These are phyloP conservation scores for Haliclona indistincta DNA, from an alignment of 37 sponge, comb jelly and placozoan species.

Conservation along the genomic window DNA sequence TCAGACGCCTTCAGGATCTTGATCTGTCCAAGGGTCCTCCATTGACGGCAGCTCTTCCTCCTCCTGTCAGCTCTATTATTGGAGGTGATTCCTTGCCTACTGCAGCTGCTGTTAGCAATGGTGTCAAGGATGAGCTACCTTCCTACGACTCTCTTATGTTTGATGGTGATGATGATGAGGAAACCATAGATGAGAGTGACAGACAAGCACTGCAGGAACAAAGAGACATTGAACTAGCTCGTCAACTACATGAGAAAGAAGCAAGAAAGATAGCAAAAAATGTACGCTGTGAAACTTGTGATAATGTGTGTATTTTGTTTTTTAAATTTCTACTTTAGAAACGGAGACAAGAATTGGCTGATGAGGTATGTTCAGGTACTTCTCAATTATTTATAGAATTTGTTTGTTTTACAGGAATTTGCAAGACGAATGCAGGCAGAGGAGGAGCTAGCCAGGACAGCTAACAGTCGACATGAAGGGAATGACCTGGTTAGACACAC, in stretches of 20 bases:
- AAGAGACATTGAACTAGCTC: conserved; percentile 30
- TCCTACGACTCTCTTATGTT: no score
- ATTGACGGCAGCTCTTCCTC: no score
- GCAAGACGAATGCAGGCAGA: conserved; percentile 24
- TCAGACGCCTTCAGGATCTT: no score
- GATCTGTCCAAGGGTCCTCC: no score
- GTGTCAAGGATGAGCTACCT: no score
- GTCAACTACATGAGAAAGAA: conserved; percentile 30
- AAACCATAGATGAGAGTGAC: conserved; percentile 44
- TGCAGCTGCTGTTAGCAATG: no score
- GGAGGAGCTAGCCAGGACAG: background rate
- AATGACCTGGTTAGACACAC: background rate
- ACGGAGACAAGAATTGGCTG: background rate
- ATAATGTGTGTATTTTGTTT: background rate
- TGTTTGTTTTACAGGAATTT: conserved; percentile 19
- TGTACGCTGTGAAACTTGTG: background rate
- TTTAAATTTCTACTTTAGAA: background rate
- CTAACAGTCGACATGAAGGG: background rate
- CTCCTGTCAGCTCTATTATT: no score
- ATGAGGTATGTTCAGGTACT: background rate
- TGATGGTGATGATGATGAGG: conserved; percentile 15
- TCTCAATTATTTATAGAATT: background rate
- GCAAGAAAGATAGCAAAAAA: background rate
- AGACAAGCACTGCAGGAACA: conserved; percentile 42
- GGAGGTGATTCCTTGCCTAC: no score